These are phyloP conservation scores for Brachionus calyciflorus DNA, from an alignment of 1,140 invertebrate species.

Conservation along the genomic window DNA sequence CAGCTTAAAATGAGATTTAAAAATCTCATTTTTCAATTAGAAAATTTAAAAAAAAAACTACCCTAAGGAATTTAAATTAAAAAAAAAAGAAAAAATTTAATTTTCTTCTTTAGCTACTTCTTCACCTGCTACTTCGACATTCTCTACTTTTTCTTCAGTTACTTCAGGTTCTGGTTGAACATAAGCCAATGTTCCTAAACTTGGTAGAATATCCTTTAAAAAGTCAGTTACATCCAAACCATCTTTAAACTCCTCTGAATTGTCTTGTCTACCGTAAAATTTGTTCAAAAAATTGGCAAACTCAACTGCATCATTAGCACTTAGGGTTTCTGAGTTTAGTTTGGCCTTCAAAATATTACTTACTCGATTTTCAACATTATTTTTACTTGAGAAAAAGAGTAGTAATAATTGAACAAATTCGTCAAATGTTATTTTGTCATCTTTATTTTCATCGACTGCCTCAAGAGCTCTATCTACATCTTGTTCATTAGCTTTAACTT, in stretches of 20 bases:
- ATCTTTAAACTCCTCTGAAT: neutral
- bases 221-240: conserved; percentile 2
- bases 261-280: conserved; percentile 2
- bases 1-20: no score
- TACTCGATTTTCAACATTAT: conserved; percentile 9
- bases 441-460: conserved; percentile 23
- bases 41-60: no score
- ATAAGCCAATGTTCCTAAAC: neutral
- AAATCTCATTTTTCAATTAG: no score
- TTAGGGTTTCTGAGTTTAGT: conserved; percentile 11
- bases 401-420: conserved; percentile 19
- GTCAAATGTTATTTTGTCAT: conserved; percentile 31
- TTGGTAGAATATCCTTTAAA: neutral
- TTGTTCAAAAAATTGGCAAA: conserved; percentile 33
- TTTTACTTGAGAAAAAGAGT: conserved; percentile 40
- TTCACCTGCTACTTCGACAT: neutral
- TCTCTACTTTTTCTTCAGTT: neutral
- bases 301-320: neutral
- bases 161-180: neutral
- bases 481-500: neutral
- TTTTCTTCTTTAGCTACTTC: neutral
- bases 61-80: neutral
- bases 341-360: neutral
- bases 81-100: neutral
- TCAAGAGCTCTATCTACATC: conserved; percentile 28